Evolutionary conservation across 2,113 vertebrate species (phyloP).

Genomic region (Leptocoma aspasia): DNA sequence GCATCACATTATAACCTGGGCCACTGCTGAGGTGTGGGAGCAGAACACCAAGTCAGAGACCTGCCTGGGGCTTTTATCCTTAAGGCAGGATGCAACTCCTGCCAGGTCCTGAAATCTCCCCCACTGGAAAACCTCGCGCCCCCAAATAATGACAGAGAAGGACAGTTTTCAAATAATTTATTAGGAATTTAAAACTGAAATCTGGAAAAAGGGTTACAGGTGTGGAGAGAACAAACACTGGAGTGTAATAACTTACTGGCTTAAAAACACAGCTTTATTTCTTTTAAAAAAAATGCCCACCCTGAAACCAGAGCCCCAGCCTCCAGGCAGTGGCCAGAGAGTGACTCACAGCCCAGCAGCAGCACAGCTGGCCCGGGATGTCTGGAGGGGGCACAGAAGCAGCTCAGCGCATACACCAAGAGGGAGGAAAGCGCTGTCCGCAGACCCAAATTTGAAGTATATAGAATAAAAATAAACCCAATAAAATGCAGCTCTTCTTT

Average conservation of each 20-base stretch:
- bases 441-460: slow-evolving; percentile 66
- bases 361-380: slow-evolving; percentile 31
- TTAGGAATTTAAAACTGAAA: slow-evolving; percentile 96
- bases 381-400: slow-evolving; percentile 53
- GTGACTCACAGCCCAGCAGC: slow-evolving; percentile 43
- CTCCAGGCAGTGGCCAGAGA: slow-evolving; percentile 62
- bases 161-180: slow-evolving; percentile 98
- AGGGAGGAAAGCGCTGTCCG: slow-evolving; percentile 58
- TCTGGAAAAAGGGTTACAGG: slow-evolving; percentile 92
- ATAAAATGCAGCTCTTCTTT: slow-evolving; percentile 80
- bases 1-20: neutral
- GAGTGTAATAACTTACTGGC: slow-evolving; percentile 80
- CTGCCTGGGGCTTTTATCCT: neutral
- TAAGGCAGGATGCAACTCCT: neutral
- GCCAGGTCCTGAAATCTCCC: neutral
- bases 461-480: slow-evolving; percentile 82
- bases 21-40: neutral
- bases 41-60: neutral
- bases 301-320: slow-evolving; percentile 75
- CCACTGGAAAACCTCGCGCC: neutral
- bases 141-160: neutral
- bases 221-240: slow-evolving; percentile 84
- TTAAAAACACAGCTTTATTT: slow-evolving; percentile 79
- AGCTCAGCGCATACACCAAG: slow-evolving; percentile 41
- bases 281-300: slow-evolving; percentile 67